Conservation (phyloP, 2,113 vertebrate genomes). For the Antechinus stuartii region DNA sequence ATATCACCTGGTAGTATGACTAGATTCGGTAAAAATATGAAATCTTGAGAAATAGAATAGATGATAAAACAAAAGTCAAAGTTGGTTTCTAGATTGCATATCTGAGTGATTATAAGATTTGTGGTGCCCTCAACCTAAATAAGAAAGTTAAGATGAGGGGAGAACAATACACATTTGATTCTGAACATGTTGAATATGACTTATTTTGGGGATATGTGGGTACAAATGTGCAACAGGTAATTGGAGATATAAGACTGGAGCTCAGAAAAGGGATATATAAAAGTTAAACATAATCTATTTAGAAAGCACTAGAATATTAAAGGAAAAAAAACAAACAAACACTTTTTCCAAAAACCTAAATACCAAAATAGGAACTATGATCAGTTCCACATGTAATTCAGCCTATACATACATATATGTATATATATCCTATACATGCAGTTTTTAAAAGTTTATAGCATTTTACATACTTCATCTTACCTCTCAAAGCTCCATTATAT, state of each 20-base stretch:
- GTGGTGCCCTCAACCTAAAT: background rate
- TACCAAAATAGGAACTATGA: background rate
- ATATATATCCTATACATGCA: background rate
- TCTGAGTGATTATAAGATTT: background rate
- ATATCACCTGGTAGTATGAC: background rate
- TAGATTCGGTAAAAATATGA: background rate
- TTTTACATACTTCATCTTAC: background rate
- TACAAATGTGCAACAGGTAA: background rate
- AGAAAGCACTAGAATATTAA: background rate
- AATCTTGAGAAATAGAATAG: background rate
- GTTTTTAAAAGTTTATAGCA: background rate
- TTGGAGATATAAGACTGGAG: background rate
- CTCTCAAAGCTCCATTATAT: background rate
- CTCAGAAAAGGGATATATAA: background rate
- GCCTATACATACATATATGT: background rate
- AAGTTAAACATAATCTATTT: background rate
- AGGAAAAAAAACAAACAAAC: background rate
- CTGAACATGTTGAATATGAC: background rate
- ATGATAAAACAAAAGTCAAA: background rate
- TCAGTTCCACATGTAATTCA: background rate
- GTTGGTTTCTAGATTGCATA: background rate
- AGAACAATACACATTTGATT: background rate
- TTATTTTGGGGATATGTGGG: background rate
- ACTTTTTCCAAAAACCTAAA: background rate
- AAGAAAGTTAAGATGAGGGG: background rate